phyloP scores from a whole-genome alignment of 2,888 invertebrate genomes.

The Cosmia pyralina region DNA sequence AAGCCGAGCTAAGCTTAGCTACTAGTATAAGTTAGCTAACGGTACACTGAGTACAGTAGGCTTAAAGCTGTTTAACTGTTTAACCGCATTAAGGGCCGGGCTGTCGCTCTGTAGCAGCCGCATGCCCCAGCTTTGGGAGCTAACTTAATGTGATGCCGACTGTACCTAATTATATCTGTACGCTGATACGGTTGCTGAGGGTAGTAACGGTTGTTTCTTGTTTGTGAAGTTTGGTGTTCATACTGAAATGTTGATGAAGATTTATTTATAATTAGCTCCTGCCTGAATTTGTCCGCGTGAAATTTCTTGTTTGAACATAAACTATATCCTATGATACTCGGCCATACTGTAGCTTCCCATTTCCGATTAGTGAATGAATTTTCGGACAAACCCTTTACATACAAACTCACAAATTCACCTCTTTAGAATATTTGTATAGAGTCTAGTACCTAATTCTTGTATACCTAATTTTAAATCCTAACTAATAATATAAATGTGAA shows the following conservation, averaged over 20 bases:
- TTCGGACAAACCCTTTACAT: neutral
- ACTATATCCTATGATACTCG: neutral
- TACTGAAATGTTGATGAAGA: slow-evolving; percentile 24
- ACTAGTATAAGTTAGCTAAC: slow-evolving; percentile 56
- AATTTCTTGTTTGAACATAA: neutral
- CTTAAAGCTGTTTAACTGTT: slow-evolving; percentile 67
- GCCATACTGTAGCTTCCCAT: neutral
- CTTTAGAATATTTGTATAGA: neutral
- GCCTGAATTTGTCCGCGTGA: neutral
- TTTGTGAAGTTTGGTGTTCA: slow-evolving; percentile 25
- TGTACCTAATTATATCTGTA: slow-evolving; percentile 52
- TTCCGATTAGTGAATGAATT: neutral
- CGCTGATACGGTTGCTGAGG: slow-evolving; percentile 27
- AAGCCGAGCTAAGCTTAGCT: slow-evolving; percentile 62
- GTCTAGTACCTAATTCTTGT: no score
- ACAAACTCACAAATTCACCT: neutral
- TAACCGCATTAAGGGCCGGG: slow-evolving; percentile 65
- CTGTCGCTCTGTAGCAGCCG: slow-evolving; percentile 61
- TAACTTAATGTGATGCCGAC: slow-evolving; percentile 61
- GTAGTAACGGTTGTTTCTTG: slow-evolving; percentile 34
- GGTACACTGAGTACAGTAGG: slow-evolving; percentile 59
- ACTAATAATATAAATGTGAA: no score
- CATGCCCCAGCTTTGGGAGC: slow-evolving; percentile 40
- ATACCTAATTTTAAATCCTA: neutral
- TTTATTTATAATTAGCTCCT: neutral